Evolutionary conservation across 2,113 vertebrate genomes (phyloP).

Genomic region (Siniperca chuatsi): DNA sequence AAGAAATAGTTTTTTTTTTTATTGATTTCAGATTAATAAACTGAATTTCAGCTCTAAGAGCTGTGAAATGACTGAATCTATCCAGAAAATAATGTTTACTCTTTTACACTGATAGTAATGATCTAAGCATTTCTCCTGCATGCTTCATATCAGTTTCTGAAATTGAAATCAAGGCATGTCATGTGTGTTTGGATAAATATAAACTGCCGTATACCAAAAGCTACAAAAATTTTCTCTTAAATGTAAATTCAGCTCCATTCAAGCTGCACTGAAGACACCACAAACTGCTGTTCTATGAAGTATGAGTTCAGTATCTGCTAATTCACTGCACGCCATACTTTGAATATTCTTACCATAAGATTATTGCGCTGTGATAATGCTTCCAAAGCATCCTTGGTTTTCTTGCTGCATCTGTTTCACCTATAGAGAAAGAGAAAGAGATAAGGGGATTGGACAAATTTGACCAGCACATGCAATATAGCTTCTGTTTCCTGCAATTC

Average conservation of each 20-base stretch:
- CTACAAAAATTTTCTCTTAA: constrained; percentile 17
- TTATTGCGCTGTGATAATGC: constrained; percentile 25
- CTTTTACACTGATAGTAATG: neutral
- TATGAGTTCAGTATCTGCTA: constrained; percentile 2
- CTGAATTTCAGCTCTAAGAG: neutral
- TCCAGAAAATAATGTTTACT: neutral
- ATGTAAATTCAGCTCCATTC: constrained; percentile 8
- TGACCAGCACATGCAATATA: constrained; percentile 20
- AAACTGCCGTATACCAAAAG: neutral
- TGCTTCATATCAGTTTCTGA: neutral
- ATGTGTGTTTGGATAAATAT: constrained; percentile 14
- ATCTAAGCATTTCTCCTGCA: neutral
- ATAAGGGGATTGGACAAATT: constrained; percentile 16
- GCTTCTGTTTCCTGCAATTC: constrained; percentile 8
- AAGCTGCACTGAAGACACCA: neutral
- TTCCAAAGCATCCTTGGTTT: constrained; percentile 1
- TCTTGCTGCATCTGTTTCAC: neutral
- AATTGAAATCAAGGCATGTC: constrained; percentile 1
- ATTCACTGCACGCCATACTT: neutral
- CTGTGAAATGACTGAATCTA: constrained; percentile 5
- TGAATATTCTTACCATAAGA: constrained; percentile 1
- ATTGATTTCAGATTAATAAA: neutral
- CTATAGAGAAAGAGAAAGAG: neutral
- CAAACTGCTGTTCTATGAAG: constrained; percentile 11
- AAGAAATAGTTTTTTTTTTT: neutral